Base-by-base conservation (phyloP, 2,113 vertebrate species). In the Protomyctophum bolini region DNA sequence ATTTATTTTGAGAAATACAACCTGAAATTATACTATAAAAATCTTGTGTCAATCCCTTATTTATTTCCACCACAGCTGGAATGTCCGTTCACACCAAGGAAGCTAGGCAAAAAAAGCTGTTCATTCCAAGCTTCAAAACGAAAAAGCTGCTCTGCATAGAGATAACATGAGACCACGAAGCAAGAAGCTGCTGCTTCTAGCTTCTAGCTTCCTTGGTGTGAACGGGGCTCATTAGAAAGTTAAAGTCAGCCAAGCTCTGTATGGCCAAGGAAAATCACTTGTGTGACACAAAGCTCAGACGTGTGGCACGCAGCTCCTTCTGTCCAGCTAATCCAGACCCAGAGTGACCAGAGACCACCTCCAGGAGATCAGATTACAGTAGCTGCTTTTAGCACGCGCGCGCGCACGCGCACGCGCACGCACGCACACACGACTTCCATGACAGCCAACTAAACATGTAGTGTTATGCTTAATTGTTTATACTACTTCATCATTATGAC, bases 331-430 rank as follows among this genome's bases (percentile, higher is more conserved):
- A 87, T 77, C 80, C 76, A 1, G 21, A 21, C 21, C 21, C 52
- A 11, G 69, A 68, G 57, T 41, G 68, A 72, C 72, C 79, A 82
- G 63, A 47, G 76, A 63, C 14, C 47, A 82, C 80, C 56, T 77
- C 72, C 50, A 80, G 66, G 79, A 72, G 33, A 60, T 82, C 73
- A 60, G 63, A 78, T 87, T 88, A 87, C 77, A 69, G 6, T 21
- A 79, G 67, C 76, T 75, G 29, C 72, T 74, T 75, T 80, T 84
- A 83, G 80, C 68, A 82, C 80, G 79, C 77, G 68, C 52, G 47
- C 63, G 77, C 72, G 64, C 21, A 21, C 21, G 21, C 63, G 77
- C 72, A 61, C 21, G 2, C 21, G 21, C 80, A 81, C 77, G 80
- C 68, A 83, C 80, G 79, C 77, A 70, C 52, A 50, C 62, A 77